Conservation (phyloP, 2,797 vertebrate species). For the Coendou prehensilis region DNA sequence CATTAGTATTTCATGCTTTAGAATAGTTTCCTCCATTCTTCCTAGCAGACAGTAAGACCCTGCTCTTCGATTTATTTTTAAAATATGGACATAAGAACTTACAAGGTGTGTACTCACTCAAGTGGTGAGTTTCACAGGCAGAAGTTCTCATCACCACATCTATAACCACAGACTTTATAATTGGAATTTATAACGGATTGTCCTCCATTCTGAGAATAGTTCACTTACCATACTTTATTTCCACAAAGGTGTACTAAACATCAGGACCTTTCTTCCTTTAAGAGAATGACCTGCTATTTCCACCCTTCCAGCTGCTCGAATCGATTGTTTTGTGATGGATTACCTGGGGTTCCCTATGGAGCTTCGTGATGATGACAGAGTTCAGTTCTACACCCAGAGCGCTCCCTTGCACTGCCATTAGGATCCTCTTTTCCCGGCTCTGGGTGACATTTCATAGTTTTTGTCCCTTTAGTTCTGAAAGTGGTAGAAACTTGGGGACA, state of each 20-base stretch:
- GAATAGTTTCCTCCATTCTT: not conserved
- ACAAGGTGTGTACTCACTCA: not conserved
- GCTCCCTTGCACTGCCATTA: not conserved
- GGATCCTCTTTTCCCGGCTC: not conserved
- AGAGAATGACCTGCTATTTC: not conserved
- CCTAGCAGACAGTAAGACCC: not conserved
- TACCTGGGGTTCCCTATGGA: not conserved
- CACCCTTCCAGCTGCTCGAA: not conserved
- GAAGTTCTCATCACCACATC: not conserved
- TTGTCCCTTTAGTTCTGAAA: constrained; percentile 37
- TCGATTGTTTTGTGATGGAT: not conserved
- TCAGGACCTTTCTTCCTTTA: not conserved
- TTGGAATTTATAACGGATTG: not conserved
- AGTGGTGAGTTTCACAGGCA: not conserved
- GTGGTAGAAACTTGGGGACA: not conserved
- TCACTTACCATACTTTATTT: not conserved
- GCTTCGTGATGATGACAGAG: not conserved
- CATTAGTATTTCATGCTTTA: not conserved
- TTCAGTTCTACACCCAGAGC: constrained; percentile 7
- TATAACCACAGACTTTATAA: not conserved
- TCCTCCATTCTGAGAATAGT: not conserved
- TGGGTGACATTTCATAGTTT: not conserved
- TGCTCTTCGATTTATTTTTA: not conserved
- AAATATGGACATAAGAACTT: not conserved
- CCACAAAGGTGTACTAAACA: not conserved